These are phyloP conservation scores for Masnerella sp. DNA, from an alignment of 2,888 invertebrate genomes.

Conservation along the genomic window DNA sequence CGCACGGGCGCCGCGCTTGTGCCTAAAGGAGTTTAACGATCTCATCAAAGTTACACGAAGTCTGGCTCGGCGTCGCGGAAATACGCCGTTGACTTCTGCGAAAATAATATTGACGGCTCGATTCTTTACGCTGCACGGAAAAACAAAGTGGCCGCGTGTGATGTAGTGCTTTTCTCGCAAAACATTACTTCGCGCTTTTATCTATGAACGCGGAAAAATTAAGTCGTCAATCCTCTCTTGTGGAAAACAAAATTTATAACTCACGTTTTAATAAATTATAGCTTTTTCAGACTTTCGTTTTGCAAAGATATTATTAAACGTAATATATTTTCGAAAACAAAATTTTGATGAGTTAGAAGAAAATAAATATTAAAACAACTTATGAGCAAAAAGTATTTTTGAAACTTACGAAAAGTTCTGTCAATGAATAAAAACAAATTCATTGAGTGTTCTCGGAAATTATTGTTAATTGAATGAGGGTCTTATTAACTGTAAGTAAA, in stretches of 20 bases:
- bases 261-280: background rate
- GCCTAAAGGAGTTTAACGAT: constrained; percentile 34
- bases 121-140: constrained; percentile 21
- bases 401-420: too few species aligned
- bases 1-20: background rate
- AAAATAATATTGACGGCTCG: constrained; percentile 28
- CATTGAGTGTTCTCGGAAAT: too few species aligned
- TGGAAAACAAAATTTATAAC: too few species aligned
- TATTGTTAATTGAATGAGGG: too few species aligned
- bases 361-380: too few species aligned
- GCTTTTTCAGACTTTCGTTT: background rate
- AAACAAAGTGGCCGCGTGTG: constrained; percentile 11
- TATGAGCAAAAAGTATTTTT: too few species aligned
- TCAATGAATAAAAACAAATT: too few species aligned
- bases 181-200: constrained; percentile 19
- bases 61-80: constrained; percentile 22
- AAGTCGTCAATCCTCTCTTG: constrained; percentile 6
- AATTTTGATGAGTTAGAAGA: too few species aligned
- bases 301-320: background rate
- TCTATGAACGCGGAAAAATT: constrained; percentile 17
- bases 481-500: too few species aligned
- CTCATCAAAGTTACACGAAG: constrained; percentile 45
- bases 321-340: background rate
- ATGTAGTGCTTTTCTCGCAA: constrained; percentile 15
- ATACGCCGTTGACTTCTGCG: constrained; percentile 16